phyloP scores from a whole-genome alignment of 2,888 invertebrate genomes.

The Galerucella nymphaeae region DNA sequence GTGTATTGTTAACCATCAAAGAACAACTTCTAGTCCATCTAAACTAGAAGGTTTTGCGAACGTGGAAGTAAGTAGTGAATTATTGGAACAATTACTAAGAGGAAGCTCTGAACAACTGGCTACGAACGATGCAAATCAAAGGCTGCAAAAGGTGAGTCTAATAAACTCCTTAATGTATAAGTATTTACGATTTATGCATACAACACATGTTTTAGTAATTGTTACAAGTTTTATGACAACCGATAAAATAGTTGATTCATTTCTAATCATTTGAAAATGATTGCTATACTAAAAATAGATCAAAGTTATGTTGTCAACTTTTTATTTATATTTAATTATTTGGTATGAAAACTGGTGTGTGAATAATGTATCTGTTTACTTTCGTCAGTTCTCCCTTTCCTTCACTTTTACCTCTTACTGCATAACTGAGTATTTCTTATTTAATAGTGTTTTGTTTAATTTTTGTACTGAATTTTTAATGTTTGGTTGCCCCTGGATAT shows the following conservation, averaged over 20 bases:
- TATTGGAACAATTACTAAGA: slow-evolving; percentile 80
- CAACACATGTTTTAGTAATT: not conserved
- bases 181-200: not conserved
- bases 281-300: not conserved
- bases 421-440: no score
- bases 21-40: slow-evolving; percentile 84
- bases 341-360: not conserved
- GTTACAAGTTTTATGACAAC: slow-evolving; percentile 1
- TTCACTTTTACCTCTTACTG: no score
- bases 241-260: slow-evolving; percentile 9
- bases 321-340: not conserved
- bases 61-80: slow-evolving; percentile 71
- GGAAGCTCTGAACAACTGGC: slow-evolving; percentile 84
- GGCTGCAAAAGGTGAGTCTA: slow-evolving; percentile 60
- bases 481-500: no score
- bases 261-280: not conserved
- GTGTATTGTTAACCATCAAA: slow-evolving; percentile 74
- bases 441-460: no score
- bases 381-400: no score
- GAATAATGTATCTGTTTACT: not conserved
- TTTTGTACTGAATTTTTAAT: no score
- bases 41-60: slow-evolving; percentile 73
- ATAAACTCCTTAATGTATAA: slow-evolving; percentile 1
- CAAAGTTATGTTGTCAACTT: not conserved
- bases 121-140: slow-evolving; percentile 66